A percentile compares a stretch with the other conserved stretches of the same genome.
phyloP scores from a whole-genome alignment of 2,888 invertebrate genomes.

The Pyrrhia umbra region DNA sequence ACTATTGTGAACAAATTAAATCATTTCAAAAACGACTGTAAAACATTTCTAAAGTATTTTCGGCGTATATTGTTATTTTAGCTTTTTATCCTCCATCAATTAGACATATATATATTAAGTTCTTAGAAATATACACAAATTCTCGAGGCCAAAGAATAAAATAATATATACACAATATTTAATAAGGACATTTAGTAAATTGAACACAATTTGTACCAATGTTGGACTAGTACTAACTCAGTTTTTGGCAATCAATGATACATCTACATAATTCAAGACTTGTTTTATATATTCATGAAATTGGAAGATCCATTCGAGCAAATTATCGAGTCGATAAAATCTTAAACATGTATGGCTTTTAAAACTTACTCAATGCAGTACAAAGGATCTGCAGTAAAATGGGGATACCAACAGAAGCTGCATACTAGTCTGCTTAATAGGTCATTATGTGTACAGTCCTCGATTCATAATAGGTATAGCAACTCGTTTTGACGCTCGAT shows the following conservation, averaged over 20 bases:
- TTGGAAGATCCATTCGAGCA: neutral
- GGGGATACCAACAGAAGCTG: neutral
- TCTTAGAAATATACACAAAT: conserved; percentile 5
- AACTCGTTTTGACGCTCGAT: neutral
- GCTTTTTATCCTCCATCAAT: neutral
- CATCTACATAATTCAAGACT: conserved; percentile 17
- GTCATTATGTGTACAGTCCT: neutral
- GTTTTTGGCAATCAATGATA: conserved; percentile 58
- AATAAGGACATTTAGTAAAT: conserved; percentile 23
- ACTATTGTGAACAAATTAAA: conserved; percentile 19
- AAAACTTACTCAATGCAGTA: too few species aligned
- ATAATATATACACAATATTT: conserved; percentile 9
- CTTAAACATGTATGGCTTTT: neutral
- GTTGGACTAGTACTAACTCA: conserved; percentile 57
- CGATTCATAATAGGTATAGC: neutral
- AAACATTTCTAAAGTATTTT: conserved; percentile 27
- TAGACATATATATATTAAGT: neutral
- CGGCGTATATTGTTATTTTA: conserved; percentile 2
- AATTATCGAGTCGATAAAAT: neutral
- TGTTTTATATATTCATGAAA: conserved; percentile 9
- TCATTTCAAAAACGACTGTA: conserved; percentile 36
- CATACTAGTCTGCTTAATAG: neutral
- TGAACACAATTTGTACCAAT: conserved; percentile 56
- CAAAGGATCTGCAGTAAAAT: neutral
- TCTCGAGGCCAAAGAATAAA: conserved; percentile 12